These are phyloP conservation scores for Anguilla marmorata DNA, from an alignment of 2,797 vertebrate species.

Conservation along the genomic window DNA sequence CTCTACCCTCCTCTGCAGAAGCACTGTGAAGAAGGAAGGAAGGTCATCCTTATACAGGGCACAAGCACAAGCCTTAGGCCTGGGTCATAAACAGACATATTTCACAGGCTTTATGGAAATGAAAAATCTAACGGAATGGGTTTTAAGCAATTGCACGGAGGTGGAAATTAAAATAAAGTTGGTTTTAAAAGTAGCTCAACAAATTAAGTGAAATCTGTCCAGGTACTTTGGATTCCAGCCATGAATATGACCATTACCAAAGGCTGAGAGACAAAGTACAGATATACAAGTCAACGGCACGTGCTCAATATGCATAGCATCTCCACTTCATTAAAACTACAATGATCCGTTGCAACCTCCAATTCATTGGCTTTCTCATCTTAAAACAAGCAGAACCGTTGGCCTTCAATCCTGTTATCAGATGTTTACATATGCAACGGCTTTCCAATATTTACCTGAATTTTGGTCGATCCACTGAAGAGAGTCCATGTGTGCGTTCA, in stretches of 20 bases:
- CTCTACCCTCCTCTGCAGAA: conserved; percentile 92
- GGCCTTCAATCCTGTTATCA: neutral
- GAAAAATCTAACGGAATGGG: no score
- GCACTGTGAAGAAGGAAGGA: conserved; percentile 58
- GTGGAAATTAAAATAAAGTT: no score
- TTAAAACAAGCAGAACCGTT: neutral
- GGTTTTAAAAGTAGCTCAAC: no score
- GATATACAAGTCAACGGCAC: neutral
- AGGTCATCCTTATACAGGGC: neutral
- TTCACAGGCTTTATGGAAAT: no score
- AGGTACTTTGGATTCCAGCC: neutral
- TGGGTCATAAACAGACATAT: neutral
- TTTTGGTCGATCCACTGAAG: conserved; percentile 92
- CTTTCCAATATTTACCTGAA: conserved; percentile 68
- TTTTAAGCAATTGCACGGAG: no score
- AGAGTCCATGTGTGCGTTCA: conserved; percentile 91
- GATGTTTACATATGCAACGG: neutral
- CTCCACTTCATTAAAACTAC: neutral
- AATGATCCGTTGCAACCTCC: neutral
- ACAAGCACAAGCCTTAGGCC: neutral
- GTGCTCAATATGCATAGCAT: neutral
- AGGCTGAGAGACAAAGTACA: neutral
- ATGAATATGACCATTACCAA: neutral
- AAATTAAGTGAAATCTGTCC: neutral
- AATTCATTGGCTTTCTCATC: neutral